A percentile compares a stretch with the other conserved stretches of the same genome.
Evolutionary conservation across 2,113 vertebrate species (phyloP).

Genomic region (Festucalex cinctus): DNA sequence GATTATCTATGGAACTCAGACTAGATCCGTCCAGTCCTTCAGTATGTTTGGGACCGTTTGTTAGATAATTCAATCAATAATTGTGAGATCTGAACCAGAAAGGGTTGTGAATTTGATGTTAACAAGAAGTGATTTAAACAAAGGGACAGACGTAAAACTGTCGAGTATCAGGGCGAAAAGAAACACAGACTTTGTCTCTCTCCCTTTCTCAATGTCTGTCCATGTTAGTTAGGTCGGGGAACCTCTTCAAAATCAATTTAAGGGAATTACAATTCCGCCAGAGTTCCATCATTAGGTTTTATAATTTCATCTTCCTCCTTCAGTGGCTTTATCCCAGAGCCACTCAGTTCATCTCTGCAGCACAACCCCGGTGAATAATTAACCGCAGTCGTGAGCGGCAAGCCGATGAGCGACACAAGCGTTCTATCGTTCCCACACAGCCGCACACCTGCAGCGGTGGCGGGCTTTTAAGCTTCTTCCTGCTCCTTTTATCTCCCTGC

Average conservation of each 20-base stretch:
- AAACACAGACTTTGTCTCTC: conserved; percentile 28
- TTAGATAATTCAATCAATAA: conserved; percentile 7
- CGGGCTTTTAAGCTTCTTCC: conserved; percentile 24
- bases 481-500: conserved; percentile 9
- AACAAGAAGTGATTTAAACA: conserved; percentile 34
- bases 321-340: conserved; percentile 66
- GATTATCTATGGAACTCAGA: background rate
- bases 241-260: conserved; percentile 73
- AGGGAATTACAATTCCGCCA: conserved; percentile 69
- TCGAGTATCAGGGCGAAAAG: conserved; percentile 16
- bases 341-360: conserved; percentile 67
- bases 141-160: conserved; percentile 34
- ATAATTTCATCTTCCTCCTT: conserved; percentile 75
- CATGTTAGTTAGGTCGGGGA: conserved; percentile 54
- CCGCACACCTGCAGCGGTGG: conserved; percentile 22
- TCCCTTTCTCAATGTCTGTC: conserved; percentile 33
- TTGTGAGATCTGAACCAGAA: conserved; percentile 10
- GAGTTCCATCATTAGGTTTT: conserved; percentile 71
- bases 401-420: conserved; percentile 58
- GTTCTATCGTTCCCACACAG: conserved; percentile 50
- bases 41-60: conserved; percentile 1
- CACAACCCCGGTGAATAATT: conserved; percentile 73
- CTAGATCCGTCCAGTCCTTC: background rate
- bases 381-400: conserved; percentile 66
- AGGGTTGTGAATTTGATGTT: conserved; percentile 25